Evolutionary conservation across 2,888 invertebrate species (phyloP), one percentile per base, ranked within the genome.

Genomic region (Cephus runcator): DNA sequence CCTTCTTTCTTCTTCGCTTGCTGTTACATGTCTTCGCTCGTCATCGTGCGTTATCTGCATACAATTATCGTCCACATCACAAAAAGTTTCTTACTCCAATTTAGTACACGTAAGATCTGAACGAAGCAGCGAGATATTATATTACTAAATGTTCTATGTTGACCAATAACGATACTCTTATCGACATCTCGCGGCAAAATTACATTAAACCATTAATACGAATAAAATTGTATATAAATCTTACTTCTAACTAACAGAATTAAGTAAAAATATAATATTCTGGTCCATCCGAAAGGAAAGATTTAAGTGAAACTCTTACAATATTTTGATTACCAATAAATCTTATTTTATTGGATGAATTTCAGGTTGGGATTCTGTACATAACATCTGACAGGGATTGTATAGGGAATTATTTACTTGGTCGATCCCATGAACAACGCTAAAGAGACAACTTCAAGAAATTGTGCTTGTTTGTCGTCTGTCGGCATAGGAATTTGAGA

Each of bases 41-140:
- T 84, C 79, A 83, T 84, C 77, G 76, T 81, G 80, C 85, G 87
- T 89, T 90, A 90, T 88, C 88, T 89, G 81, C 86, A 85, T 85
- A 82, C 83, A 81, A 85, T 87, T 80, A 82, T 82, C 82, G 83
- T 84, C 85, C 86, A 86, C 88, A 89, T 89, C 84, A 86, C 85
- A 84, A 83, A 82, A 79, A 88, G 85, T 82, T 85, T 83, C 79
- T 83, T 82, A 82, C 78, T 80, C 81, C 79, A 81, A 79, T 69
- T 69, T 12, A 23, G 73, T 76, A 75, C 75, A 78, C 75, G 78
- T 75, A 77, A 77, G 68, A 74, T 36, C 69, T 78, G 69, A 69
- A 78, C 69, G 69, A 30, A 2, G 74, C 74, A 34, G 3, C 74
- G 9, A 23, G 56, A 23, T 23, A 56, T 23, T 23, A 56, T 23